Evolutionary conservation across 2,113 vertebrate genomes (phyloP).

Genomic region (Ranitomeya imitator): DNA sequence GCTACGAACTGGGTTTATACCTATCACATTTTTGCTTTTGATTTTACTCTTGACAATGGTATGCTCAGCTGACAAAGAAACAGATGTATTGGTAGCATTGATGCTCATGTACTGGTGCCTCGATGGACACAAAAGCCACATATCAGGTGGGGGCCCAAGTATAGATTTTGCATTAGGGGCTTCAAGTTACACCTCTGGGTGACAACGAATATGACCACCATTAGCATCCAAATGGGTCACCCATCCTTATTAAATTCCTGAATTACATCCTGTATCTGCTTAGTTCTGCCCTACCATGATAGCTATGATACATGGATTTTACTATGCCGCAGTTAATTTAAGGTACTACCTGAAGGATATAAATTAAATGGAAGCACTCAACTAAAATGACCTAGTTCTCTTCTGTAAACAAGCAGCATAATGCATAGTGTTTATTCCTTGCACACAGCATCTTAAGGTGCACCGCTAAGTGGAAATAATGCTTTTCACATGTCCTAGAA

Average conservation of each 20-base stretch:
- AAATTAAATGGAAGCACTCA: conserved; percentile 22
- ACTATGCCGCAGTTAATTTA: background rate
- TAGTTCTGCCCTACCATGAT: background rate
- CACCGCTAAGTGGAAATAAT: conserved; percentile 29
- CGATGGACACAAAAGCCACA: background rate
- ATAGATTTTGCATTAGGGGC: background rate
- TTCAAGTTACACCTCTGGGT: background rate
- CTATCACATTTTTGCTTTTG: too few relatives aligned
- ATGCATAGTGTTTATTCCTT: background rate
- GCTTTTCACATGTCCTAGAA: conserved; percentile 26
- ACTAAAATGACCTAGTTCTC: conserved; percentile 35
- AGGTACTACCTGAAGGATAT: background rate
- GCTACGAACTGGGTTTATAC: background rate
- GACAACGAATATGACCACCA: background rate
- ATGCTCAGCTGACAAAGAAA: too few relatives aligned
- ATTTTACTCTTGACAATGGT: too few relatives aligned
- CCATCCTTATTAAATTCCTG: background rate
- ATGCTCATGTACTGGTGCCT: background rate
- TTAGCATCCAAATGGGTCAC: background rate
- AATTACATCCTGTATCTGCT: background rate
- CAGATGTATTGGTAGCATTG: background rate
- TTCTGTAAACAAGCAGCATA: background rate
- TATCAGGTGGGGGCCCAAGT: background rate
- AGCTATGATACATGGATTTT: background rate
- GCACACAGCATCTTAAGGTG: background rate